Evolutionary conservation across 2,797 vertebrate genomes (phyloP), one percentile per base, ranked within the genome.

Genomic region (Periophthalmus magnuspinnatus): DNA sequence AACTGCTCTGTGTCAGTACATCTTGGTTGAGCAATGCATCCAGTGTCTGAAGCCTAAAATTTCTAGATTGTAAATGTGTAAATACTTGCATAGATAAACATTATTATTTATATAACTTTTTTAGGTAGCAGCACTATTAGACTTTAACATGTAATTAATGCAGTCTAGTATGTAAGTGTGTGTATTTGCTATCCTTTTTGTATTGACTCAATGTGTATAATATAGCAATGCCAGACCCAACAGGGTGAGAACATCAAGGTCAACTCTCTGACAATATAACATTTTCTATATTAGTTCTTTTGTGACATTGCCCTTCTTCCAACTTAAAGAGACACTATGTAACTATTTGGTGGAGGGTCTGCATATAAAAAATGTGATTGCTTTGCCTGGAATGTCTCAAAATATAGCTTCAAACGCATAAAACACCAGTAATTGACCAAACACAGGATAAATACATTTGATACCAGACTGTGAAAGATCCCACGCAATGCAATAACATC

Each of bases 131-230:
- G 3, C 19, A 13, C 4, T 32, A 52, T 59, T 57, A 41, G 48
- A 55, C 13, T 59, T 14, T 5, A 14, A 62, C 56, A 48, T 59
- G 16, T 65, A 59, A 33, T 63, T 69, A 24, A 45, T 63, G 38
- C 28, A 45, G 22, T 19, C 14, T 48, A 32, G 16, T 19, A 6
- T 24, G 21, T 24, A 47, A 8, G 1, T 24, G 21, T 8, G 13
- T 17, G 21, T 47, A 47, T 64, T 64, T 47, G 21, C 19, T 32
- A 45, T 56, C 70, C 19, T 22, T 65, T 69, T 48, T 0, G 5
- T 13, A 1, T n/a, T 66, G 32, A 41, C 66, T 9, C 45, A 70
- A 68, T 72, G 34, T 32, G n/a, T 61, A 16, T 14, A 56, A 45
- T 21, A 16, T 8, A 63, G 2, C 7, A n/a, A 32, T 34, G 10